Base-by-base conservation (phyloP, 2,888 invertebrate species). In the Andrena bucephala region DNA sequence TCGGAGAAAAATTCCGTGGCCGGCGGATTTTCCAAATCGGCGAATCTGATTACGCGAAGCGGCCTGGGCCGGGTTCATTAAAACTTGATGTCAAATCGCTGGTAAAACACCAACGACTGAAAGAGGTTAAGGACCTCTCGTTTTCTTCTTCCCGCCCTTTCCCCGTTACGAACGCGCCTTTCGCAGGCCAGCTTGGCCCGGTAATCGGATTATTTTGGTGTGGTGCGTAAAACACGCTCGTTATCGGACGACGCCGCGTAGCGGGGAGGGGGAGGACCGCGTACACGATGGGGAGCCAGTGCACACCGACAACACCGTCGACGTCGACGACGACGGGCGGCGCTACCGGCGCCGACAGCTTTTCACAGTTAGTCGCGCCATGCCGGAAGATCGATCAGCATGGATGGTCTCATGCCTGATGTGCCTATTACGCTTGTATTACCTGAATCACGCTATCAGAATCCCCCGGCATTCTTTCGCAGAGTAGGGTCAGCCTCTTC, bases 151-250 rank as follows among this genome's bases (percentile, higher is more conserved):
- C 52, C 50, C 33, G 50, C 36, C 57, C 48, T 68, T 66, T 62
- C 70, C 54, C 27, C 50, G 62, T 77, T 75, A 65, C 48, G 50
- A 50, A 42, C 75, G 67, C 52, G 73, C 48, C 74, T 77, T 78
- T 79, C 29, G 70, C 77, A 63, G 62, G 31, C 59, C 70, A 54
- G 83, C 75, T 67, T 81, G 78, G 73, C 75, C 70, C 66, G 74
- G 57, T 87, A 89, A 90, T 89, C 90, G 82, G 88, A 90, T 90
- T 90, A 90, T 88, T 90, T 90, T 88, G 62, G 84, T 81, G 83
- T 71, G 83, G 85, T 86, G 88, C 85, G 89, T 90, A 89, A 90
- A 89, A 89, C 86, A 78, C 73, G 81, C 81, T 86, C 75, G 80
- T 86, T 89, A 89, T 81, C 86, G 82, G 84, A 79, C 81, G 82